phyloP scores from a whole-genome alignment of 2,888 invertebrate genomes.

The Odontomyia ornata region DNA sequence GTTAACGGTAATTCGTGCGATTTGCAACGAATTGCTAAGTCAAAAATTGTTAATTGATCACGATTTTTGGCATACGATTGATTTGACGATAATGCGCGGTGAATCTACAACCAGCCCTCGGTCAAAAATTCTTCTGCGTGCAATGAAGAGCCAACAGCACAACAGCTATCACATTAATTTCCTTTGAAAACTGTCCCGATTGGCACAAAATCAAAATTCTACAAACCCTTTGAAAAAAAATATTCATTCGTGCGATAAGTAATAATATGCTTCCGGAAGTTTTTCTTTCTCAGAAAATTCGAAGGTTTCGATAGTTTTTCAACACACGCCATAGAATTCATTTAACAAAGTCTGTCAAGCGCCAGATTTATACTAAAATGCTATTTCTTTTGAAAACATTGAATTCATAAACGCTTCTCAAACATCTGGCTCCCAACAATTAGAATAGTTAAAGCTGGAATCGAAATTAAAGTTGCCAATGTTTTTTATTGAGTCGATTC shows the following conservation, averaged over 20 bases:
- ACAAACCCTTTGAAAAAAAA: slow-evolving; percentile 59
- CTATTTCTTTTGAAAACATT: slow-evolving; percentile 62
- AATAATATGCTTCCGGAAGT: slow-evolving; percentile 65
- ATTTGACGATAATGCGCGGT: no score
- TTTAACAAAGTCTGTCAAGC: slow-evolving; percentile 69
- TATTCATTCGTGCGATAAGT: slow-evolving; percentile 57
- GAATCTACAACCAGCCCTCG: no score
- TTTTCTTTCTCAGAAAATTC: slow-evolving; percentile 63
- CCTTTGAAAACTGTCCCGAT: slow-evolving; percentile 59
- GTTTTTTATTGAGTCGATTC: slow-evolving; percentile 66
- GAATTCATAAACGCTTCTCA: slow-evolving; percentile 52
- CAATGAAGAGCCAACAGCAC: no score
- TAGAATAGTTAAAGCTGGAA: slow-evolving; percentile 3
- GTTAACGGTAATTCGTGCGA: no score
- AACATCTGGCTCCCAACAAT: no score
- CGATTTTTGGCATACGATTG: no score
- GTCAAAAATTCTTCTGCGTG: no score
- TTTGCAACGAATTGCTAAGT: no score
- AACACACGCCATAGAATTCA: slow-evolving; percentile 66
- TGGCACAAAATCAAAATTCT: slow-evolving; percentile 58
- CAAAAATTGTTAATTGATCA: no score
- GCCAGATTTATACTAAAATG: slow-evolving; percentile 67
- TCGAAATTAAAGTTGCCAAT: slow-evolving; percentile 54
- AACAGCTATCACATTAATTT: no score
- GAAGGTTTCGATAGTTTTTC: slow-evolving; percentile 67